These are phyloP conservation scores for Sminthopsis crassicaudata DNA, from an alignment of 2,113 vertebrate genomes.

Conservation along the genomic window DNA sequence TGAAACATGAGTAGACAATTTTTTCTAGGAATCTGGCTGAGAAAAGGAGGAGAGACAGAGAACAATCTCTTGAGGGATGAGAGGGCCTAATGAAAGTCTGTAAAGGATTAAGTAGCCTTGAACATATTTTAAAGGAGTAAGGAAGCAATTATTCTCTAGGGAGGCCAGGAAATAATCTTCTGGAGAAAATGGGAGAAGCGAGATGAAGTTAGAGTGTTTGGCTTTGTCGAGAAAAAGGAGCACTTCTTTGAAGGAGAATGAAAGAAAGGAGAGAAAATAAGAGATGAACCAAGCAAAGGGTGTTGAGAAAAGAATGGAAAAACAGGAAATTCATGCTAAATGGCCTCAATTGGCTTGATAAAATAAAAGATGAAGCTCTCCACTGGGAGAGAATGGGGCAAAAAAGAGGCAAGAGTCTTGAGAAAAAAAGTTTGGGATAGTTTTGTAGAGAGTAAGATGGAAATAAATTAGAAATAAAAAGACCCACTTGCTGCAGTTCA, in stretches of 20 bases:
- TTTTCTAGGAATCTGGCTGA: neutral
- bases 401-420: neutral
- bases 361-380: neutral
- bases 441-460: neutral
- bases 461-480: neutral
- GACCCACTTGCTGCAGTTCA: neutral
- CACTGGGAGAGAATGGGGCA: neutral
- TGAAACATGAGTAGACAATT: neutral
- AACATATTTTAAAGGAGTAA: neutral
- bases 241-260: neutral
- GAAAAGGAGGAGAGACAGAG: neutral
- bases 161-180: neutral
- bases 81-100: neutral
- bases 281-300: neutral
- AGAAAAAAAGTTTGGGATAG: neutral
- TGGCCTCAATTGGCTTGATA: neutral
- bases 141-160: neutral
- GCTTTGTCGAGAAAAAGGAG: neutral
- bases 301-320: neutral
- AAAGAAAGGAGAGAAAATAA: neutral
- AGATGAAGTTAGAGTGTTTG: neutral
- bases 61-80: neutral
- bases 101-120: neutral
- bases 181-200: neutral
- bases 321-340: neutral